Percentiles rank a stretch among this genome's conserved stretches.
phyloP scores from a whole-genome alignment of 2,888 invertebrate genomes.

The Hypena proboscidalis region DNA sequence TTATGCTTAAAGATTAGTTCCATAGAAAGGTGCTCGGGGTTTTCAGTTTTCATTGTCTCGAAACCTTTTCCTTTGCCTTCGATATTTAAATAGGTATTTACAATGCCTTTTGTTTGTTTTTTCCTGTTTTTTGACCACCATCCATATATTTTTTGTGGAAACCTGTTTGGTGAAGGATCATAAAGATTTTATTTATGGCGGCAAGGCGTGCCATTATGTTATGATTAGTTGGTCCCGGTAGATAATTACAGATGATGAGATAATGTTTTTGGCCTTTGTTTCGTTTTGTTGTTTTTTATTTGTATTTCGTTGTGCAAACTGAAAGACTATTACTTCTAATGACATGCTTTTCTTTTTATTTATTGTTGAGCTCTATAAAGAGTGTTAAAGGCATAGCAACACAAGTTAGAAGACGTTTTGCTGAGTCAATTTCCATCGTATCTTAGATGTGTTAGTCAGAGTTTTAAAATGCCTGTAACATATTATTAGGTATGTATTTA shows the following conservation, averaged over 20 bases:
- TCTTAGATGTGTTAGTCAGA: too few species aligned
- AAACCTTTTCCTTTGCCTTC: constrained; percentile 56
- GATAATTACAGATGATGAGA: constrained; percentile 73
- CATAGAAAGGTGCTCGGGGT: constrained; percentile 64
- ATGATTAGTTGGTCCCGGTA: constrained; percentile 65
- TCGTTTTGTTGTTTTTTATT: constrained; percentile 44
- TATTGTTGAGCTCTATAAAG: too few species aligned
- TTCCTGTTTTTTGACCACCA: constrained; percentile 51
- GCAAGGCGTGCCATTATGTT: constrained; percentile 71
- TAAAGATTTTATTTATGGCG: constrained; percentile 67
- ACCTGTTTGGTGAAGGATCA: constrained; percentile 60
- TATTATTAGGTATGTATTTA: too few species aligned
- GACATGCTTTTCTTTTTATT: not conserved
- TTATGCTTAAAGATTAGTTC: constrained; percentile 37
- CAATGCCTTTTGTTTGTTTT: constrained; percentile 60
- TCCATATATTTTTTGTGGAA: constrained; percentile 63
- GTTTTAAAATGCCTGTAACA: too few species aligned
- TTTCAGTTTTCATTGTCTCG: constrained; percentile 72
- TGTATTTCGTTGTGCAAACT: constrained; percentile 34
- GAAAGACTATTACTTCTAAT: constrained; percentile 8
- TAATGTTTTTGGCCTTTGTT: constrained; percentile 53
- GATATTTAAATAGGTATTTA: constrained; percentile 70
- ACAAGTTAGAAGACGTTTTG: too few species aligned
- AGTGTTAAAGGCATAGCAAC: too few species aligned
- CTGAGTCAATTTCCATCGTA: too few species aligned